A percentile compares a stretch with the other conserved stretches of the same genome.
Evolutionary conservation across 2,888 invertebrate species (phyloP).

Genomic region (Tipula unca): DNA sequence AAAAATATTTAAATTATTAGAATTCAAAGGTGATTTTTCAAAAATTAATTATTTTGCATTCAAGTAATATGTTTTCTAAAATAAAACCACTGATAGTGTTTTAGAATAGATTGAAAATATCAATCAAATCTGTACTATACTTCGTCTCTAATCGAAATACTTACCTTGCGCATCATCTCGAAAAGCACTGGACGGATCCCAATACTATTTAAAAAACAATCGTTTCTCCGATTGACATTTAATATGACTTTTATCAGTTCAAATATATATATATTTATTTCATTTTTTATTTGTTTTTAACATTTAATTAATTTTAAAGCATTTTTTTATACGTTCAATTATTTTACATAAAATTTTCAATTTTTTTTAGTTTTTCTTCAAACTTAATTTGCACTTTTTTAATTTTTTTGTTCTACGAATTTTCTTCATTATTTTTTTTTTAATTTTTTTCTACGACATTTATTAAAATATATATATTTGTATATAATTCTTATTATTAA

Average conservation of each 20-base stretch:
- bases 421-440: not conserved
- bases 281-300: not conserved
- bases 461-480: not conserved
- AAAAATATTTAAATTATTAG: too few relatives aligned
- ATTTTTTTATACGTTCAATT: not conserved
- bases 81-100: too few relatives aligned
- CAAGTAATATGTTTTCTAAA: too few relatives aligned
- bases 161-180: not conserved
- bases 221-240: not conserved
- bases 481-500: not conserved
- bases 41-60: too few relatives aligned
- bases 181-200: not conserved
- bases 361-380: not conserved
- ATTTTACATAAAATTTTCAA: not conserved
- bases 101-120: too few relatives aligned
- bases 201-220: not conserved
- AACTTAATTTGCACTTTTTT: slow-evolving; percentile 14
- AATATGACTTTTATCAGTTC: slow-evolving; percentile 8
- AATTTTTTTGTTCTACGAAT: not conserved
- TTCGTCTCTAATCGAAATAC: not conserved
- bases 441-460: not conserved
- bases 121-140: too few relatives aligned
- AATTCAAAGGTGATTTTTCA: too few relatives aligned
- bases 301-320: slow-evolving; percentile 8
- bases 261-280: not conserved